Evolutionary conservation across 2,888 invertebrate species (phyloP), one percentile per base, ranked within the genome.

Genomic region (Drosophila nigritarsus): DNA sequence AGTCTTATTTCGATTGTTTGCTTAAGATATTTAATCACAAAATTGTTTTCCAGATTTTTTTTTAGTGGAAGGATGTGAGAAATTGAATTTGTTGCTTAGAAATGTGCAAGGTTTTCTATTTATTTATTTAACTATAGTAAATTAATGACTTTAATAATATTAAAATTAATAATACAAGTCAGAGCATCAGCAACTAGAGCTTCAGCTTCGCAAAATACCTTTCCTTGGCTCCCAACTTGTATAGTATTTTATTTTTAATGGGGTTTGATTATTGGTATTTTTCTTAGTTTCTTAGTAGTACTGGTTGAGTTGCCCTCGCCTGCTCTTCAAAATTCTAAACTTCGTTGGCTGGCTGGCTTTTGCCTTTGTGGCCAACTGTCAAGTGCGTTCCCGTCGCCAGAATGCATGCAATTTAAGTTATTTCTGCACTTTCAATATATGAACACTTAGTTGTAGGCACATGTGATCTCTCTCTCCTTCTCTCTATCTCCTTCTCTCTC

Each of bases 401-500:
- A 60, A 63, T 69, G 79, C 69, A 82, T 88, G 90, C 85, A 90
- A 85, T 88, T 87, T 83, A 85, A 85, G 90, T 85, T 85, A 89
- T 89, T 85, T 89, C 70, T 34, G 13, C 40, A 40, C 67, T 67
- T 65, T 65, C 73, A 73, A 74, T 48, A 59, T 60, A 55, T 76
- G 64, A 45, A 58, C 55, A 69, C 65, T 53, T 61, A 45, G 81
- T 71, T 62, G 66, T 59, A 71, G 78, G 78, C 65, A 20, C 3
- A 29, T 8, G 8, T 38, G 54, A 65, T 58, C 34, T 42, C 36
- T 30, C 36, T 20, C 29, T 18, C 6, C 0, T 20, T 42, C 36
- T 15, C 34, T n/a, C n/a, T n/a, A n/a, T n/a, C n/a, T 13, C 11
- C 38, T 9, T 3, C n/a, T 20, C 20, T 42, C 7, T 1, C 34